These are phyloP conservation scores for Tetramorium simillimum DNA, from an alignment of 1,140 invertebrate genomes.

Conservation along the genomic window DNA sequence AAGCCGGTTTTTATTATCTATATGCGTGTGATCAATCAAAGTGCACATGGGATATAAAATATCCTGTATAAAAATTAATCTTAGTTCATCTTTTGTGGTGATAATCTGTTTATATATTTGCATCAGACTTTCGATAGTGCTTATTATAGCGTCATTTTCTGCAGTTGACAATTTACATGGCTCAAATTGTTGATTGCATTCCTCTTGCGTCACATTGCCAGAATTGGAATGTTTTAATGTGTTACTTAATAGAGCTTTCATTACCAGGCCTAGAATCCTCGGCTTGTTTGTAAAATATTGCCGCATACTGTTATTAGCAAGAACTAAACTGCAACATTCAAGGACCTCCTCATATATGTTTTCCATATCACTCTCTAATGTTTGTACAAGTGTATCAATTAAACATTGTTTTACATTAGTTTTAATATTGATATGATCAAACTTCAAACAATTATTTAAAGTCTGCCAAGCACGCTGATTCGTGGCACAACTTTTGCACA, in stretches of 20 bases:
- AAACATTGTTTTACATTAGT: slow-evolving; percentile 68
- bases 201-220: neutral
- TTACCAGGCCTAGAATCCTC: slow-evolving; percentile 58
- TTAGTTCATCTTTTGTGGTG: slow-evolving; percentile 62
- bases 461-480: slow-evolving; percentile 64
- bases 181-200: neutral
- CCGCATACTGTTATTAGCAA: slow-evolving; percentile 65
- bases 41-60: slow-evolving; percentile 74
- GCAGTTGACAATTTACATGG: slow-evolving; percentile 4
- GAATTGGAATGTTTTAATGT: slow-evolving; percentile 38
- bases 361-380: slow-evolving; percentile 57
- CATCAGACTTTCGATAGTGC: slow-evolving; percentile 63
- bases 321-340: slow-evolving; percentile 64
- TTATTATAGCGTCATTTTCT: slow-evolving; percentile 39
- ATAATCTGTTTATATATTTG: slow-evolving; percentile 70
- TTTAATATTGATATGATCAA: slow-evolving; percentile 62
- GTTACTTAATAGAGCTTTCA: slow-evolving; percentile 64
- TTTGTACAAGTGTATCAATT: slow-evolving; percentile 60
- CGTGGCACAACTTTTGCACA: slow-evolving; percentile 63
- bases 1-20: slow-evolving; percentile 66
- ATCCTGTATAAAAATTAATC: slow-evolving; percentile 67
- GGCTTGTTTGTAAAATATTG: slow-evolving; percentile 74
- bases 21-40: slow-evolving; percentile 57
- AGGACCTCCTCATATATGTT: slow-evolving; percentile 35
- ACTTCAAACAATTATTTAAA: slow-evolving; percentile 71